Evolutionary conservation across 1,140 invertebrate genomes (phyloP).

Genomic region (Lanistes nyassanus): DNA sequence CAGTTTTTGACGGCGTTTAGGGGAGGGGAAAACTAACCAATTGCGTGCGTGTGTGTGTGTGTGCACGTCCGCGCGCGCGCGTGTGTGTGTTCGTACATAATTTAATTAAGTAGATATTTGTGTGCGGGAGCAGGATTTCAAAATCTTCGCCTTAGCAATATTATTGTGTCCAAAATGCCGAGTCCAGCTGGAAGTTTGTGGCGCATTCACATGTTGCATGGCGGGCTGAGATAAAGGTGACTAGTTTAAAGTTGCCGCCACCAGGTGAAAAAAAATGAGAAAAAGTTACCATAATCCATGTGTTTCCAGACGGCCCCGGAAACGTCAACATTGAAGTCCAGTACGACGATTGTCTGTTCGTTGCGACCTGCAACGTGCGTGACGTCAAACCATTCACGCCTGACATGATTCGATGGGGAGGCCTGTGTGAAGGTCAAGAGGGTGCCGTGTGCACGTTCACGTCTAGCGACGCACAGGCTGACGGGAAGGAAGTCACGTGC

Average conservation of each 20-base stretch:
- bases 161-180: too few species aligned
- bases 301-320: background rate
- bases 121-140: too few species aligned
- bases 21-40: too few species aligned
- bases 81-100: too few species aligned
- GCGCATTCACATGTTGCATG: background rate
- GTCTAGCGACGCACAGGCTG: background rate
- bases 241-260: background rate
- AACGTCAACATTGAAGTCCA: background rate
- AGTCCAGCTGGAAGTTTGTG: background rate
- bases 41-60: too few species aligned
- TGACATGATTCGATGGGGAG: background rate
- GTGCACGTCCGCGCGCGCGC: too few species aligned
- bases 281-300: background rate
- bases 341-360: background rate
- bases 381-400: background rate
- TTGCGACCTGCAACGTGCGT: background rate
- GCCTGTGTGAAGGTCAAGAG: background rate
- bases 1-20: too few species aligned
- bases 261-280: background rate
- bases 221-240: background rate
- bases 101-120: too few species aligned
- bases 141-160: too few species aligned
- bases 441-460: background rate
- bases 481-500: conserved; percentile 6